Conservation (phyloP, 2,113 vertebrate genomes). For the Etheostoma cragini region DNA sequence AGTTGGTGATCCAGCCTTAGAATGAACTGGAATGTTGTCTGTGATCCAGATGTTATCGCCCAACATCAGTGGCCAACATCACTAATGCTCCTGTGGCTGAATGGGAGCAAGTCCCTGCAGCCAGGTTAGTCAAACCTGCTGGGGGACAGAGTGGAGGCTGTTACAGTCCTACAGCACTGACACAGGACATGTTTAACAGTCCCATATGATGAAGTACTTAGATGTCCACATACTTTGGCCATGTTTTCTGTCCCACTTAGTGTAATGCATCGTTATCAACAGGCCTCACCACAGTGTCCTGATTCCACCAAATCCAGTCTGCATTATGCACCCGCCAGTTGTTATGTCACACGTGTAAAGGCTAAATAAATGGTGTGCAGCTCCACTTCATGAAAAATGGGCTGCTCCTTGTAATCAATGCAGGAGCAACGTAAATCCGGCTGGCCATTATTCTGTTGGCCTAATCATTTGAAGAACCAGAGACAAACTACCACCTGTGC, state of each 20-base stretch:
- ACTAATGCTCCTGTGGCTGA: neutral
- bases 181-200: neutral
- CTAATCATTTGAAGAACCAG: slow-evolving; percentile 72
- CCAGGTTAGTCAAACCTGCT: neutral
- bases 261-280: slow-evolving; percentile 32
- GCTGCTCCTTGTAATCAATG: slow-evolving; percentile 69
- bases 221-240: neutral
- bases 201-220: neutral
- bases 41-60: neutral
- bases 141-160: neutral
- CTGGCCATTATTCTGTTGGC: slow-evolving; percentile 71
- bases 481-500: slow-evolving; percentile 78
- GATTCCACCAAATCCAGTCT: slow-evolving; percentile 21
- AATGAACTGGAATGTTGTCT: neutral
- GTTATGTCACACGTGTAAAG: slow-evolving; percentile 66
- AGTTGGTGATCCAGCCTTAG: neutral
- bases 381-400: slow-evolving; percentile 68
- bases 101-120: neutral
- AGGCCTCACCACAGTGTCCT: slow-evolving; percentile 3
- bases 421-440: slow-evolving; percentile 58
- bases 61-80: neutral
- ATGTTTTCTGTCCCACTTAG: neutral
- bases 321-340: slow-evolving; percentile 22
- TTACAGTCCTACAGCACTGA: neutral
- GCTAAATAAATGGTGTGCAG: slow-evolving; percentile 67